phyloP scores from a whole-genome alignment of 2,797 vertebrate species.

The Coregonus suidteri region DNA sequence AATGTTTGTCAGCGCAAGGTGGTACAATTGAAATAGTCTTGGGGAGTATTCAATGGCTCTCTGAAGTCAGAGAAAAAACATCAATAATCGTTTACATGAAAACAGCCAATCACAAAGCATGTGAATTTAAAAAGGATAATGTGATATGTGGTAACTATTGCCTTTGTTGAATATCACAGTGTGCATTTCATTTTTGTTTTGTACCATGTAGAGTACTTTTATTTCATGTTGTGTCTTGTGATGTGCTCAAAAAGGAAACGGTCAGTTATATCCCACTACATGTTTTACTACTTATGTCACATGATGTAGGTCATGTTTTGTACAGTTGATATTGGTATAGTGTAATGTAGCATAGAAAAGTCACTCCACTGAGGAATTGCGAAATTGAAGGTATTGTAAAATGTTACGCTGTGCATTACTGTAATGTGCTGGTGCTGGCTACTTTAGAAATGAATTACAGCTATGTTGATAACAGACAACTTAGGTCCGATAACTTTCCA shows the following conservation, averaged over 20 bases:
- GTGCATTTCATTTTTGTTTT: neutral
- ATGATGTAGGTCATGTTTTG: no score
- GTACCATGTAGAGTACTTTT: neutral
- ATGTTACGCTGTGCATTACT: neutral
- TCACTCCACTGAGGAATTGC: no score
- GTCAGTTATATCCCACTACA: neutral
- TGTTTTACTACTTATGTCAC: neutral
- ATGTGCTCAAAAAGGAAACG: neutral
- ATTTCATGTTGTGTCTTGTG: neutral
- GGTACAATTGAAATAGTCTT: neutral
- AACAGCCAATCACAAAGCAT: neutral
- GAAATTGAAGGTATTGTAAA: neutral
- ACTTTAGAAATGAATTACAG: neutral
- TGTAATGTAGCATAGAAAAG: constrained; percentile 2
- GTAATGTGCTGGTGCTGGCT: neutral
- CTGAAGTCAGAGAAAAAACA: neutral
- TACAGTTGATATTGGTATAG: neutral
- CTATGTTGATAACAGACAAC: neutral
- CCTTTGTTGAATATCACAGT: neutral
- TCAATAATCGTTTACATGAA: neutral
- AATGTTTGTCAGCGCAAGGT: neutral
- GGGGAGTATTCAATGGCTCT: neutral
- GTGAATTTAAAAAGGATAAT: neutral
- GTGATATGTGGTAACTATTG: neutral
- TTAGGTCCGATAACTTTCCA: neutral